These are phyloP conservation scores for Phenganax stokvisi DNA, from an alignment of 92 coral and sea anemone species.

Conservation along the genomic window DNA sequence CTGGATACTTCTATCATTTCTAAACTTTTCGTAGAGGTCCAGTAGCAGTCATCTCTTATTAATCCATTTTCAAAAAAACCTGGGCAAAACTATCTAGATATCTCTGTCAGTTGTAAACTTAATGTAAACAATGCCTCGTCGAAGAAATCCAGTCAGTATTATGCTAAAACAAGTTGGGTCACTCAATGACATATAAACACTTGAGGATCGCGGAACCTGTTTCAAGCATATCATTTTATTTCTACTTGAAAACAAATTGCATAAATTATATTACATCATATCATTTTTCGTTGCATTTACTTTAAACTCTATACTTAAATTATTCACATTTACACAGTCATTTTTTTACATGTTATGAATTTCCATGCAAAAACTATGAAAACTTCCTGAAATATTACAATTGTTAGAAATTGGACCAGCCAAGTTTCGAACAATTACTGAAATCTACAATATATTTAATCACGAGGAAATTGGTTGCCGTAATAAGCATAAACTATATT, in stretches of 20 bases:
- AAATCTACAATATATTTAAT: background rate
- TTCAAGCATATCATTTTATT: background rate
- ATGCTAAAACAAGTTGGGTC: background rate
- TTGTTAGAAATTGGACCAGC: slow-evolving; percentile 1
- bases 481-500: background rate
- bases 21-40: no score
- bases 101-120: no score
- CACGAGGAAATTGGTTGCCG: background rate
- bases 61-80: no score
- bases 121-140: no score
- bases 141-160: no score
- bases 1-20: no score
- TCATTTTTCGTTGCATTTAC: background rate
- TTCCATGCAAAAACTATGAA: background rate
- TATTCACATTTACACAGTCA: background rate
- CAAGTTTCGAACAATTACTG: background rate
- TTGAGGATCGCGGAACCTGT: background rate
- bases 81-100: no score
- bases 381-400: background rate
- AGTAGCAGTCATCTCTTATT: no score
- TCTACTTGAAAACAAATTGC: background rate
- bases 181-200: slow-evolving; percentile 4
- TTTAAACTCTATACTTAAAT: no score
- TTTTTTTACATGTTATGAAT: background rate
- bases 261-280: background rate